A percentile compares a stretch with the other conserved stretches of the same genome.
phyloP scores from a whole-genome alignment of 2,888 invertebrate genomes.

The Hirudinaria manillensis region DNA sequence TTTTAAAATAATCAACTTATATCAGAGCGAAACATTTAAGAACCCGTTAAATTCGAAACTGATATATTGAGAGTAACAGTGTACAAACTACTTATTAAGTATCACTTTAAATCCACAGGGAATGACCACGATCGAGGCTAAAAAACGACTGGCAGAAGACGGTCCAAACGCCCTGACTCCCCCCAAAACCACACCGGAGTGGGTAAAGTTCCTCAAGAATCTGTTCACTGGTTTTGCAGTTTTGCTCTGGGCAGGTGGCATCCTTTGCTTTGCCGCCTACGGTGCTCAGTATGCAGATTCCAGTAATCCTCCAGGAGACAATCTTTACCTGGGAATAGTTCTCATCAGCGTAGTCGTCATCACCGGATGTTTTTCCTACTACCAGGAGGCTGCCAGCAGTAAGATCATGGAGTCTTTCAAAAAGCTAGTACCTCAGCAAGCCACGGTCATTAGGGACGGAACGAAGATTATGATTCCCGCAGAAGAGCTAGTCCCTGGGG shows the following conservation, averaged over 20 bases:
- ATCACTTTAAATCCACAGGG: slow-evolving; percentile 39
- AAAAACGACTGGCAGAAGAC: slow-evolving; percentile 44
- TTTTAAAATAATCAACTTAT: too few relatives aligned
- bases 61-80: neutral
- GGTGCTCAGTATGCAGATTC: slow-evolving; percentile 63
- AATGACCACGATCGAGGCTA: slow-evolving; percentile 43
- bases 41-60: neutral
- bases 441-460: slow-evolving; percentile 26
- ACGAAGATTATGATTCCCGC: slow-evolving; percentile 8
- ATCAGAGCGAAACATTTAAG: too few relatives aligned
- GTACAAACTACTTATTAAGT: neutral
- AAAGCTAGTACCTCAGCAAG: slow-evolving; percentile 76
- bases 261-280: slow-evolving; percentile 91
- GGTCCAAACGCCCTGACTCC: slow-evolving; percentile 52
- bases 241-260: slow-evolving; percentile 50
- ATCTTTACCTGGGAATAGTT: slow-evolving; percentile 77
- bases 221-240: slow-evolving; percentile 51
- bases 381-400: slow-evolving; percentile 90
- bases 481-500: slow-evolving; percentile 27
- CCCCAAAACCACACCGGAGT: slow-evolving; percentile 51
- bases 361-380: slow-evolving; percentile 95
- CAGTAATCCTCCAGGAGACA: slow-evolving; percentile 91
- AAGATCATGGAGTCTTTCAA: slow-evolving; percentile 94
- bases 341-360: slow-evolving; percentile 92
- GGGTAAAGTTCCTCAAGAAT: slow-evolving; percentile 51